Conservation (phyloP, 1,140 invertebrate species). For the Apis dorsata region DNA sequence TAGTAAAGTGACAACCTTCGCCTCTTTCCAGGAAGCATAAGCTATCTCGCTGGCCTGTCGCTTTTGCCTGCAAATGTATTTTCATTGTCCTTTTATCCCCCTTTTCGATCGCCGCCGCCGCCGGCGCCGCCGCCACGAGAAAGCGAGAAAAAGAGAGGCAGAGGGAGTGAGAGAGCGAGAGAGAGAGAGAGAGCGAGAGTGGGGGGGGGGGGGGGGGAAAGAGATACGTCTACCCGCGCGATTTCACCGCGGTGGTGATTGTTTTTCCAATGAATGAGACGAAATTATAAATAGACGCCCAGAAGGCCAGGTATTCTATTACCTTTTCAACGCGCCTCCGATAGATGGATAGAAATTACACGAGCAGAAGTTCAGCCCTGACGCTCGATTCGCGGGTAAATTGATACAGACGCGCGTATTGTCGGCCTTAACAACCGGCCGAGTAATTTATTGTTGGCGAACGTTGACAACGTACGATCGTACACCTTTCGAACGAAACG, state of each 20-base stretch:
- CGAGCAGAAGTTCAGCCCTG: conserved; percentile 44
- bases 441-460: conserved; percentile 55
- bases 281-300: conserved; percentile 62
- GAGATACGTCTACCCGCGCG: conserved; percentile 7
- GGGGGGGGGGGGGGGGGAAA: not conserved
- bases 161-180: too few relatives aligned
- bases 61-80: conserved; percentile 64
- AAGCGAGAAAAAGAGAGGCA: too few relatives aligned
- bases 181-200: too few relatives aligned
- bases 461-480: not conserved
- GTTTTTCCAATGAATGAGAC: conserved; percentile 62
- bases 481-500: too few relatives aligned
- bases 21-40: conserved; percentile 64
- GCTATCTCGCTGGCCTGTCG: conserved; percentile 64
- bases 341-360: conserved; percentile 53
- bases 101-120: conserved; percentile 34
- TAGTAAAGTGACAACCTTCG: conserved; percentile 65
- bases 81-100: conserved; percentile 65
- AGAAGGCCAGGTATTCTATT: conserved; percentile 45
- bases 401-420: conserved; percentile 39
- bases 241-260: conserved; percentile 57
- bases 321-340: conserved; percentile 27
- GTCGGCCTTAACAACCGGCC: conserved; percentile 47
- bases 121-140: too few relatives aligned
- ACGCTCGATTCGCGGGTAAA: conserved; percentile 47